A percentile compares a stretch with the other conserved stretches of the same genome.
phyloP scores from a whole-genome alignment of 2,113 vertebrate genomes.

The Nyctereutes procyonoides region DNA sequence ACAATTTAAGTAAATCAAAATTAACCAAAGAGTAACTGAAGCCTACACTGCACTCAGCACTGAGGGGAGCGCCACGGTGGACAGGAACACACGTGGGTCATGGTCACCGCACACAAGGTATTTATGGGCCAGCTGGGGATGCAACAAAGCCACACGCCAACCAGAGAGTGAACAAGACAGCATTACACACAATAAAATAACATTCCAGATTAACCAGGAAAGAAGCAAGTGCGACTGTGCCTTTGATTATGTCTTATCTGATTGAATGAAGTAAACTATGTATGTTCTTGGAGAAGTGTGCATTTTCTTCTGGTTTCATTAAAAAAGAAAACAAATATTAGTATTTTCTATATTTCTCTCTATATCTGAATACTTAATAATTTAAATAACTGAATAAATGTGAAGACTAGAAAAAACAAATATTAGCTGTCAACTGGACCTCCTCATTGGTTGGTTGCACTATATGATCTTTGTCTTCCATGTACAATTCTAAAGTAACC shows the following conservation, averaged over 20 bases:
- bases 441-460: not conserved
- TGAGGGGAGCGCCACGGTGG: slow-evolving; percentile 62
- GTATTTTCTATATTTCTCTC: slow-evolving; percentile 22
- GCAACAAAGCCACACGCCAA: slow-evolving; percentile 76
- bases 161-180: slow-evolving; percentile 83
- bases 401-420: slow-evolving; percentile 5
- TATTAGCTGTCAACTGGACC: slow-evolving; percentile 6
- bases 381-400: slow-evolving; percentile 33
- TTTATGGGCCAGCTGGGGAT: slow-evolving; percentile 72
- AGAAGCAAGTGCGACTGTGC: slow-evolving; percentile 52
- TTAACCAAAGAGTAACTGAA: slow-evolving; percentile 45
- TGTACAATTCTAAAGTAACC: not conserved
- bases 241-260: slow-evolving; percentile 42
- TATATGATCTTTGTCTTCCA: not conserved
- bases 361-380: slow-evolving; percentile 33
- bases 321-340: slow-evolving; percentile 42
- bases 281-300: slow-evolving; percentile 6
- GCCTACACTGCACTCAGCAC: slow-evolving; percentile 65
- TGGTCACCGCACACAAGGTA: slow-evolving; percentile 65
- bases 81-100: slow-evolving; percentile 69
- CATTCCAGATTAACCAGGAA: slow-evolving; percentile 13
- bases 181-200: slow-evolving; percentile 51
- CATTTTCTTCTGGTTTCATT: slow-evolving; percentile 50
- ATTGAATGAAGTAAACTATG: slow-evolving; percentile 1
- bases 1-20: slow-evolving; percentile 61